Conservation (phyloP, 2,888 invertebrate species). For the Chloroclysta siterata region DNA sequence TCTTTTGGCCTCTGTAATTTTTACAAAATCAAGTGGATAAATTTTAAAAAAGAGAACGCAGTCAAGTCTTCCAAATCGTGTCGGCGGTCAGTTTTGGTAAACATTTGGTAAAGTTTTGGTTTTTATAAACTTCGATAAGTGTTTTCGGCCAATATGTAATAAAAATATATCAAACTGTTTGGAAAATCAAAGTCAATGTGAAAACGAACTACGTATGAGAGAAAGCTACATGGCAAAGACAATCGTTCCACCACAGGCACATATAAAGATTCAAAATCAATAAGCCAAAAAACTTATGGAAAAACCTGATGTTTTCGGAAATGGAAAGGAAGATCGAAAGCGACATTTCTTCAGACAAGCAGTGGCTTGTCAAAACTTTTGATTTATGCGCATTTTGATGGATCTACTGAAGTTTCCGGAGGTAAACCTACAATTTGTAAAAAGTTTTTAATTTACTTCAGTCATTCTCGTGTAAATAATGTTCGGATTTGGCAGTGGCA, state of each 20-base stretch:
- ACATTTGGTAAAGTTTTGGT: no score
- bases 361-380: slow-evolving; percentile 62
- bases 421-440: slow-evolving; percentile 55
- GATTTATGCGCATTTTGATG: slow-evolving; percentile 75
- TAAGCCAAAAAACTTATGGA: slow-evolving; percentile 40
- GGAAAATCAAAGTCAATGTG: no score
- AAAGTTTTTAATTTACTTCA: slow-evolving; percentile 58
- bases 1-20: not conserved
- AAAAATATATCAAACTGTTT: no score
- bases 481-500: slow-evolving; percentile 26
- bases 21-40: not conserved
- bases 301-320: slow-evolving; percentile 52
- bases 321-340: slow-evolving; percentile 51
- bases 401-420: slow-evolving; percentile 49
- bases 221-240: not conserved
- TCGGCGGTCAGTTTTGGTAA: no score
- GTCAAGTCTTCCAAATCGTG: no score
- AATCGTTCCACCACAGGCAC: slow-evolving; percentile 34
- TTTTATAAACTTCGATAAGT: no score
- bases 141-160: no score
- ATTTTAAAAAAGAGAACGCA: no score
- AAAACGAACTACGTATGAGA: no score
- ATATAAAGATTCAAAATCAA: slow-evolving; percentile 47
- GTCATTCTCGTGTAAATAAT: slow-evolving; percentile 37
- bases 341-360: slow-evolving; percentile 55